Conservation (phyloP, 2,888 invertebrate genomes). For the Anoncus sp. region DNA sequence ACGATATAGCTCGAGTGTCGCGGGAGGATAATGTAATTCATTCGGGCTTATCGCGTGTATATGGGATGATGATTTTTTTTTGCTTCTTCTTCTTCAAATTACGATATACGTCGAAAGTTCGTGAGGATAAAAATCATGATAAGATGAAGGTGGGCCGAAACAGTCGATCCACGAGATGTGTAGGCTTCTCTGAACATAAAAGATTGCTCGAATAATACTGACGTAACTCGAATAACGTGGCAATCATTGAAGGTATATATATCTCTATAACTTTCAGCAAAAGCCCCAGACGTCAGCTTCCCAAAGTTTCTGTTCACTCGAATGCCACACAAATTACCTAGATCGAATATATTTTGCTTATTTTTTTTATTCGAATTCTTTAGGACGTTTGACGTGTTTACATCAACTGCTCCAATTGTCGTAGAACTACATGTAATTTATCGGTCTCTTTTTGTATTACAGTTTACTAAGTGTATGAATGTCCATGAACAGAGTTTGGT, state of each 20-base stretch:
- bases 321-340: too few relatives aligned
- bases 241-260: background rate
- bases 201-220: background rate
- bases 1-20: constrained; percentile 30
- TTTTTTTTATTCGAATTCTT: too few relatives aligned
- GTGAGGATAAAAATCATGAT: background rate
- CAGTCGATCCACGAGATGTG: background rate
- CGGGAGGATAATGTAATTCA: constrained; percentile 7
- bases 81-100: background rate
- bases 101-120: background rate
- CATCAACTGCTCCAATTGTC: too few relatives aligned
- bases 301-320: too few relatives aligned
- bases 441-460: too few relatives aligned
- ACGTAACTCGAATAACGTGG: background rate
- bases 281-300: too few relatives aligned
- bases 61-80: constrained; percentile 2
- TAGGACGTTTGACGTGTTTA: too few relatives aligned
- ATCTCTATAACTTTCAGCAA: too few relatives aligned
- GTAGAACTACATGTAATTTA: too few relatives aligned
- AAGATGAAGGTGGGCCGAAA: background rate
- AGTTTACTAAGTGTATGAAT: too few relatives aligned
- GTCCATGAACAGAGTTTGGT: too few relatives aligned
- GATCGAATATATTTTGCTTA: too few relatives aligned
- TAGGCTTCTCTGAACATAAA: background rate
- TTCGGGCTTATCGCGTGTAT: background rate